Percentiles rank a stretch among this genome's conserved stretches.
Evolutionary conservation across 1,140 invertebrate genomes (phyloP).

Genomic region (Drosophila auraria): DNA sequence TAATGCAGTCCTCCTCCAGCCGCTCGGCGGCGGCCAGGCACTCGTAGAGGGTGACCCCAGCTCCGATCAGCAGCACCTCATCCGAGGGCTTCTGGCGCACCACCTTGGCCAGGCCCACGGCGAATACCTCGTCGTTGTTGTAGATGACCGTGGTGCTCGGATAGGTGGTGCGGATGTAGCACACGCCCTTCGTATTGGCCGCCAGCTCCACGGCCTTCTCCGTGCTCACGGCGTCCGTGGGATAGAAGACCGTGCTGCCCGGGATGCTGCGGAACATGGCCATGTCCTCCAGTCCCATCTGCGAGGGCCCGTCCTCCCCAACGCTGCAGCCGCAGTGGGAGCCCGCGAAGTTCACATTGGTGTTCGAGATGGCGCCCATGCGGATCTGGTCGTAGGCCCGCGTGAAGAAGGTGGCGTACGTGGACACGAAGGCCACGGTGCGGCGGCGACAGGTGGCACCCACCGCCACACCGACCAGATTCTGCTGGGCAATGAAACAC

Average conservation of each 20-base stretch:
- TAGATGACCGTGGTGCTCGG: conserved; percentile 96
- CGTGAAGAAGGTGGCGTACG: conserved; percentile 99
- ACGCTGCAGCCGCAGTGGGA: conserved; percentile 98
- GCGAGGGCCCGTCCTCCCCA: conserved; percentile 98
- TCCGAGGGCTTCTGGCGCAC: conserved; percentile 91
- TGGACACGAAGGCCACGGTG: conserved; percentile 96
- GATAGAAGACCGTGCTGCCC: conserved; percentile 97
- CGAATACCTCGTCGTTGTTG: conserved; percentile 93
- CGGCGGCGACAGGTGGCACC: conserved; percentile 95
- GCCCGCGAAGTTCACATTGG: conserved; percentile 97
- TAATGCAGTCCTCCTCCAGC: conserved; percentile 90
- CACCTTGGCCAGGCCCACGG: conserved; percentile 92
- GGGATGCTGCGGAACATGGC: conserved; percentile 98
- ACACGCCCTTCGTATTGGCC: conserved; percentile 97
- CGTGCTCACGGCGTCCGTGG: conserved; percentile 96
- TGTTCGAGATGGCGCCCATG: conserved; percentile 99
- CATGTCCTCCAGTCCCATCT: conserved; percentile 99
- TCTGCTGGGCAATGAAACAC: conserved; percentile 99
- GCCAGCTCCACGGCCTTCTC: conserved; percentile 98
- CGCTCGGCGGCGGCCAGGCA: conserved; percentile 93
- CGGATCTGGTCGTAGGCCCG: conserved; percentile 98
- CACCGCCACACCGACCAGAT: conserved; percentile 97
- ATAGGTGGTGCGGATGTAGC: conserved; percentile 97
- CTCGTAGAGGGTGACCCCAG: conserved; percentile 97
- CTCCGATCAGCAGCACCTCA: conserved; percentile 94